A percentile compares a stretch with the other conserved stretches of the same genome.
phyloP scores from a whole-genome alignment of 2,797 vertebrate genomes.

The Danio albolineatus region DNA sequence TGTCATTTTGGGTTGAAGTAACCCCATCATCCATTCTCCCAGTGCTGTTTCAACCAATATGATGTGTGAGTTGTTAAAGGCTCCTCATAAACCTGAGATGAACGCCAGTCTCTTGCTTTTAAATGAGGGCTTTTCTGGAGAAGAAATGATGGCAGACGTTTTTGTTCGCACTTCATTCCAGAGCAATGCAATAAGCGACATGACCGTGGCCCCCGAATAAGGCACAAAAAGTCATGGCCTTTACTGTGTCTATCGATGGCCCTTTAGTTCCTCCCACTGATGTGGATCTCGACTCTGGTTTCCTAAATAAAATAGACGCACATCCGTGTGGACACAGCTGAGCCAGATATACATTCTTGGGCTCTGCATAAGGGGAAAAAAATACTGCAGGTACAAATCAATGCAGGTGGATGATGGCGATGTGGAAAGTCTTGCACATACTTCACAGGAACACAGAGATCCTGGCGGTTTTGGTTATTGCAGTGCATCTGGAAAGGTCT shows the following conservation, averaged over 20 bases:
- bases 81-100: conserved; percentile 57
- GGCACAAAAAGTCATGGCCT: conserved; percentile 11
- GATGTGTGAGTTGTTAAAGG: conserved; percentile 62
- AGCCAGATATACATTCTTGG: conserved; percentile 52
- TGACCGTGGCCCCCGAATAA: conserved; percentile 60
- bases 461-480: neutral
- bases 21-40: conserved; percentile 22
- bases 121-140: conserved; percentile 54
- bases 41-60: conserved; percentile 13
- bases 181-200: conserved; percentile 71
- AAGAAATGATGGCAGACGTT: conserved; percentile 64
- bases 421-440: conserved; percentile 17
- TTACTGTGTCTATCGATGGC: conserved; percentile 38
- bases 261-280: conserved; percentile 25
- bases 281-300: conserved; percentile 38
- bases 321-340: conserved; percentile 50
- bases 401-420: conserved; percentile 20
- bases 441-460: conserved; percentile 28
- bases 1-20: too few relatives aligned
- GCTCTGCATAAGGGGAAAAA: conserved; percentile 55
- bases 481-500: neutral
- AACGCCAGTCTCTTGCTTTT: conserved; percentile 47
- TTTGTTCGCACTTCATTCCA: conserved; percentile 73
- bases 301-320: conserved; percentile 47
- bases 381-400: conserved; percentile 11